Percentiles rank a stretch among this genome's conserved stretches.
These are phyloP conservation scores for Chromobotia macracanthus DNA, from an alignment of 2,797 vertebrate species.

Conservation along the genomic window DNA sequence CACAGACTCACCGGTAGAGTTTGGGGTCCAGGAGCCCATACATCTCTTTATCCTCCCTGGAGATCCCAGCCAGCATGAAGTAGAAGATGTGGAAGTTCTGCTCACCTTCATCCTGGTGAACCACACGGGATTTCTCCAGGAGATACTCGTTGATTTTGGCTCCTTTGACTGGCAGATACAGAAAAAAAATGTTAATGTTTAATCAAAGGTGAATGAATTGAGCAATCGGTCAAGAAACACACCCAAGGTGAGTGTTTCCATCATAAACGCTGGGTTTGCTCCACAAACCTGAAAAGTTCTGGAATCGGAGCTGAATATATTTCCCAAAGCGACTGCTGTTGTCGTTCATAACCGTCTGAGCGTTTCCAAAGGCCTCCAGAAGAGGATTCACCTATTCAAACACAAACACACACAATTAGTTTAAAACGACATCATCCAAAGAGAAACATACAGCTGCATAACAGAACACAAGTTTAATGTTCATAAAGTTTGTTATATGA, in stretches of 20 bases:
- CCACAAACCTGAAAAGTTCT: slow-evolving; percentile 70
- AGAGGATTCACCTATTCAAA: slow-evolving; percentile 75
- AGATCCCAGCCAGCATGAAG: slow-evolving; percentile 78
- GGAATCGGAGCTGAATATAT: slow-evolving; percentile 80
- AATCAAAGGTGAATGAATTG: background rate
- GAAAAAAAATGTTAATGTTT: background rate
- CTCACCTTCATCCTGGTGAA: slow-evolving; percentile 76
- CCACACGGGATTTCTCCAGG: slow-evolving; percentile 79
- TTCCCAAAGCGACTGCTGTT: slow-evolving; percentile 82
- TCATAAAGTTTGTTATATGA: no score
- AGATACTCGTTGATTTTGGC: slow-evolving; percentile 82
- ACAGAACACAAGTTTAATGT: background rate
- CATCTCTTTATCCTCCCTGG: slow-evolving; percentile 72
- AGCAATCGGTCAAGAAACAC: background rate
- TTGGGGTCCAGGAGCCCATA: slow-evolving; percentile 77
- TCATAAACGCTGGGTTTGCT: background rate
- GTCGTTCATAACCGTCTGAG: slow-evolving; percentile 81
- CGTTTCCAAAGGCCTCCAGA: slow-evolving; percentile 81
- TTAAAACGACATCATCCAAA: background rate
- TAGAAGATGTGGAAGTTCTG: slow-evolving; percentile 83
- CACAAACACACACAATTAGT: background rate
- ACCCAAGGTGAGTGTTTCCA: background rate
- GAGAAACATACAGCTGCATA: background rate
- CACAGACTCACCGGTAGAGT: slow-evolving; percentile 74
- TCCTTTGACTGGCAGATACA: slow-evolving; percentile 69